Evolutionary conservation across 2,113 vertebrate genomes (phyloP).

Genomic region (Nothocercus nigrocapillus): DNA sequence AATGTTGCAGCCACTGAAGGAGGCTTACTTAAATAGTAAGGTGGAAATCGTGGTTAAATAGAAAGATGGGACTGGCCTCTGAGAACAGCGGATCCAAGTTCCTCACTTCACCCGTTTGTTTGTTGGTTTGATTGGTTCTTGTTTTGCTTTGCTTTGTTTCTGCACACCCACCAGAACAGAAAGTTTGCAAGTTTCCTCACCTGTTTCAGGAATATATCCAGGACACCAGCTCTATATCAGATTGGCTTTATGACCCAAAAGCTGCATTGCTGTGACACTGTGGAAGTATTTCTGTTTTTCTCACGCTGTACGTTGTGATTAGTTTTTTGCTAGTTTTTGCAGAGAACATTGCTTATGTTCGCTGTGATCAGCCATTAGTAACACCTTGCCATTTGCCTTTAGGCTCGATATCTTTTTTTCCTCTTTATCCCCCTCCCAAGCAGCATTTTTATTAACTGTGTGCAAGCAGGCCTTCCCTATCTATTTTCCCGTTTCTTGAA

Average conservation of each 20-base stretch:
- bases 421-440: neutral
- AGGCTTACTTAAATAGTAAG: neutral
- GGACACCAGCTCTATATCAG: neutral
- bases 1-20: neutral
- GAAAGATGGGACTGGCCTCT: neutral
- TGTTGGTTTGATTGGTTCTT: too few species aligned
- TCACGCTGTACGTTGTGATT: neutral
- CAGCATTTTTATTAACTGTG: neutral
- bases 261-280: neutral
- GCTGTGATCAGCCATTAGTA: neutral
- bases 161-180: neutral
- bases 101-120: neutral
- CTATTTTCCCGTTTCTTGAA: neutral
- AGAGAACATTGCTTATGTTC: neutral
- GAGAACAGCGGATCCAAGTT: neutral
- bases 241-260: neutral
- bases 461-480: neutral
- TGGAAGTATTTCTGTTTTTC: neutral
- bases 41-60: neutral
- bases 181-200: neutral
- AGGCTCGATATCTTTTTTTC: neutral
- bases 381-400: neutral
- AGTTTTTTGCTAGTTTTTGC: neutral
- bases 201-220: neutral
- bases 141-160: neutral